Conservation (phyloP, 2,888 invertebrate genomes). For the Thereva nobilitata region DNA sequence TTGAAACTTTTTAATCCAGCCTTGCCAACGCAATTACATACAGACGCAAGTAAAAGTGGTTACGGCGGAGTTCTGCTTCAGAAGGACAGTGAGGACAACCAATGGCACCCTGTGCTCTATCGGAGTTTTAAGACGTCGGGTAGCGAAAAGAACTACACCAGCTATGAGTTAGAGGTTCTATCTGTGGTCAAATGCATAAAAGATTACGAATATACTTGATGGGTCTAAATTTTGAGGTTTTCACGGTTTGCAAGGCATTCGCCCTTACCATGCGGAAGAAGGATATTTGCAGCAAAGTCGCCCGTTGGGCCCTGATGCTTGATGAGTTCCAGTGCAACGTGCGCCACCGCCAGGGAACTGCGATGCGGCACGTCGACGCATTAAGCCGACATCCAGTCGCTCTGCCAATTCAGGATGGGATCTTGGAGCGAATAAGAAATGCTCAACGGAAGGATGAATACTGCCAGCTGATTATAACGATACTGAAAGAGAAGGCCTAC, state of each 20-base stretch:
- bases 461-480: too few relatives aligned
- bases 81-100: conserved; percentile 2
- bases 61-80: conserved; percentile 5
- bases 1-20: conserved; percentile 11
- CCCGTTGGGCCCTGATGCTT: conserved; percentile 6
- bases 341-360: conserved; percentile 2
- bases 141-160: conserved; percentile 3
- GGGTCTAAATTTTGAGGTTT: too few relatives aligned
- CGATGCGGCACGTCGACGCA: background rate
- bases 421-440: too few relatives aligned
- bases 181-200: conserved; percentile 3
- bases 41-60: conserved; percentile 5
- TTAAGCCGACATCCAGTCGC: too few relatives aligned
- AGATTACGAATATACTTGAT: too few relatives aligned
- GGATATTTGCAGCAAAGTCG: conserved; percentile 10
- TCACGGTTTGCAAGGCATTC: conserved; percentile 6
- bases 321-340: conserved; percentile 6
- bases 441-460: too few relatives aligned
- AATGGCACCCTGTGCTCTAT: conserved; percentile 7
- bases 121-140: background rate
- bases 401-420: too few relatives aligned
- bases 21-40: conserved; percentile 11
- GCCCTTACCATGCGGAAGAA: conserved; percentile 1
- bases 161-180: conserved; percentile 12
- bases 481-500: too few relatives aligned